Percentiles rank a stretch among this genome's conserved stretches.
Evolutionary conservation across 2,797 vertebrate species (phyloP).

Genomic region (Argya squamiceps): DNA sequence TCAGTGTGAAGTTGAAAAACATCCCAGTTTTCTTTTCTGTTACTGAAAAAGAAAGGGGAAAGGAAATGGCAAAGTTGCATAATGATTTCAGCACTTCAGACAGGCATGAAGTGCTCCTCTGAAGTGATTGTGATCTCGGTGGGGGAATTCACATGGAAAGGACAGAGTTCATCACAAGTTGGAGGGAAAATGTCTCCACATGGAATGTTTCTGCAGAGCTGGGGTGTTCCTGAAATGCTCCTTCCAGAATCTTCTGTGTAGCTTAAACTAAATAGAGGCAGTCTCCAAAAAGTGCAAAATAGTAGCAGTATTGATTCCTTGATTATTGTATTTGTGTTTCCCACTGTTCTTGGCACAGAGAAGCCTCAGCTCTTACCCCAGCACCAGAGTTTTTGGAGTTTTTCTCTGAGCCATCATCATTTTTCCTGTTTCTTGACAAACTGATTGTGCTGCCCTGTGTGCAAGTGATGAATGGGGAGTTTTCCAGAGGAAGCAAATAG

Average conservation of each 20-base stretch:
- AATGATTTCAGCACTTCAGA: neutral
- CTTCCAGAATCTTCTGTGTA: neutral
- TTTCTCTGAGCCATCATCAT: neutral
- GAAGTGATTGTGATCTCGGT: neutral
- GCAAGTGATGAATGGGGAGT: neutral
- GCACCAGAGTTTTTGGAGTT: neutral
- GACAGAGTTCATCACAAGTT: neutral
- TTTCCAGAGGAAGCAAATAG: neutral
- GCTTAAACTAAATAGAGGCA: neutral
- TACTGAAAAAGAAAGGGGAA: neutral
- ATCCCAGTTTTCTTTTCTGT: neutral
- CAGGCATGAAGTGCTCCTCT: neutral
- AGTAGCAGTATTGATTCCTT: neutral
- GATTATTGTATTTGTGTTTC: neutral
- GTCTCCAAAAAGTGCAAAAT: neutral
- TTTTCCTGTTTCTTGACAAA: neutral
- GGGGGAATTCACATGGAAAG: neutral
- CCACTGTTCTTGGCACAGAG: neutral
- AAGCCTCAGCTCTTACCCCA: neutral
- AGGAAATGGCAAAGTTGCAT: neutral
- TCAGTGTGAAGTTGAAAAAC: conserved; percentile 2
- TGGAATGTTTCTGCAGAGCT: neutral
- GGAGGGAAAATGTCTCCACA: neutral
- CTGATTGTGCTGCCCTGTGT: neutral
- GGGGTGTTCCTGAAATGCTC: neutral